Conservation (phyloP, 64 coral and sea anemone genomes). For the Dendronephthya gigantea region DNA sequence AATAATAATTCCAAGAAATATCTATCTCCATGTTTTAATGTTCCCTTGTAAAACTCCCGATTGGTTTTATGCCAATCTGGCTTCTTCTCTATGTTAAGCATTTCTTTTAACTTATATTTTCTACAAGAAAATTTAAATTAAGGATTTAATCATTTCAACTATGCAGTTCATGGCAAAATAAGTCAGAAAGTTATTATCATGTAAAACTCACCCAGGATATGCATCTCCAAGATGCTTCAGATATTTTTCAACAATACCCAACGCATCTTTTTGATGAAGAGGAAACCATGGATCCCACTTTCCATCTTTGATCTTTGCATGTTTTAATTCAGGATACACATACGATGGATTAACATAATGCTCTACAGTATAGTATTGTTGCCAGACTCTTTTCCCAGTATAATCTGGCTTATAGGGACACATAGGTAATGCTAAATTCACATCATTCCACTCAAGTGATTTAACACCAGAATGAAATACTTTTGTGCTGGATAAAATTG, state of each 20-base stretch:
- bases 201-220: constrained; percentile 38
- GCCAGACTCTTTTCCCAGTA: not conserved
- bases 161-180: no score
- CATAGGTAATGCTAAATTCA: constrained; percentile 13
- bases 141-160: not conserved
- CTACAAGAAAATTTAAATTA: constrained; percentile 27
- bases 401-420: constrained; percentile 40
- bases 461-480: not conserved
- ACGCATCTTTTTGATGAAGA: constrained; percentile 27
- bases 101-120: constrained; percentile 34
- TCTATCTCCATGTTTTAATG: constrained; percentile 28
- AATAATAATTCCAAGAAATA: constrained; percentile 54
- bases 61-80: not conserved
- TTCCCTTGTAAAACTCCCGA: not conserved
- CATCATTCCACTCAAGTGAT: constrained; percentile 4
- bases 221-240: constrained; percentile 35
- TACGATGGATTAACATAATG: not conserved
- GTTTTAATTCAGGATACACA: not conserved
- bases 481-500: not conserved
- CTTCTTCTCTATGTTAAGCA: constrained; percentile 65
- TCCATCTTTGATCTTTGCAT: not conserved
- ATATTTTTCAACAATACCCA: constrained; percentile 22
- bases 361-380: not conserved
- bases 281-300: constrained; percentile 1
- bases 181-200: no score